Evolutionary conservation across 2,888 invertebrate genomes (phyloP).

Genomic region (Nomada fucata): DNA sequence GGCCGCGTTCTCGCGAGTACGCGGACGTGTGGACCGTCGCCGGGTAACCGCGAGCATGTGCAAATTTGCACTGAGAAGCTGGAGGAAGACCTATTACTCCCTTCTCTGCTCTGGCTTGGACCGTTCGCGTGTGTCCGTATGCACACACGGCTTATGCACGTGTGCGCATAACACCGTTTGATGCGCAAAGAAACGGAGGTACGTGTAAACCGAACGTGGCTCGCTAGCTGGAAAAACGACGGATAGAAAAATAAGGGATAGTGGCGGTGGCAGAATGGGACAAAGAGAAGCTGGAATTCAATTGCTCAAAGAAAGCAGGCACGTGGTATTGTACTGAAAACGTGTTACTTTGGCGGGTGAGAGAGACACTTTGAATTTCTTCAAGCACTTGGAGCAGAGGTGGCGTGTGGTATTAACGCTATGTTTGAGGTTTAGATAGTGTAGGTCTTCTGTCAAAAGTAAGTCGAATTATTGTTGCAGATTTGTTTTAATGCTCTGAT

Average conservation of each 20-base stretch:
- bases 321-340: constrained; percentile 8
- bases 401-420: no score
- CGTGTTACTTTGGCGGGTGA: neutral
- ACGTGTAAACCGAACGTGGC: constrained; percentile 42
- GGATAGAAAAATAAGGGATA: constrained; percentile 39
- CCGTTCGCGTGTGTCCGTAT: constrained; percentile 7
- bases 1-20: constrained; percentile 35
- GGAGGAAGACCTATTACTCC: constrained; percentile 72
- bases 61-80: constrained; percentile 71
- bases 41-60: constrained; percentile 68
- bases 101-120: constrained; percentile 45
- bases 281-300: constrained; percentile 30
- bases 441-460: no score
- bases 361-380: neutral
- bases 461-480: no score
- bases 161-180: constrained; percentile 12
- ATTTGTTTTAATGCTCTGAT: no score
- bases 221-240: constrained; percentile 16
- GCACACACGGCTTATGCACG: neutral
- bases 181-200: constrained; percentile 39
- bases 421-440: no score
- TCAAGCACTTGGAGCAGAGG: neutral
- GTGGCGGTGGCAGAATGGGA: constrained; percentile 17
- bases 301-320: constrained; percentile 18
- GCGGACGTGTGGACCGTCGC: constrained; percentile 56